Conservation (phyloP, 2,888 invertebrate genomes). For the Synanthedon vespiformis region DNA sequence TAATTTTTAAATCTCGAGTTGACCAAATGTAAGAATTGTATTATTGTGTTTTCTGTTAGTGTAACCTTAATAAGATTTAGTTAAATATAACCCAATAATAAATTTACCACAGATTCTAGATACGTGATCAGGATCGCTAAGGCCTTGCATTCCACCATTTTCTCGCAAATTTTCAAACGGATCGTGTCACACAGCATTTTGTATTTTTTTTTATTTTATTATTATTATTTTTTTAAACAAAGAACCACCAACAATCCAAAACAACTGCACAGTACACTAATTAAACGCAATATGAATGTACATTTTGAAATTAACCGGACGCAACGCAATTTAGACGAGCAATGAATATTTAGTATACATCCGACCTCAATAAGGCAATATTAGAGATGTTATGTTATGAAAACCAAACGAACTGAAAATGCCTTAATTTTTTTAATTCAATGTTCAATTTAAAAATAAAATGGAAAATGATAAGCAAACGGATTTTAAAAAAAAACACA, state of each 20-base stretch:
- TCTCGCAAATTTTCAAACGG: slow-evolving; percentile 53
- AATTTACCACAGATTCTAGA: slow-evolving; percentile 48
- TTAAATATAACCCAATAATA: neutral
- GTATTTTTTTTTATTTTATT: neutral
- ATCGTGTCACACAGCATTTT: slow-evolving; percentile 54
- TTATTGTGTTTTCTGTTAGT: too few relatives aligned
- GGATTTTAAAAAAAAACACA: too few relatives aligned
- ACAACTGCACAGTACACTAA: slow-evolving; percentile 25
- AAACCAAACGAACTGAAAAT: neutral
- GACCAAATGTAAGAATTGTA: too few relatives aligned
- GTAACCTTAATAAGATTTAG: too few relatives aligned
- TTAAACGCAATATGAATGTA: slow-evolving; percentile 24
- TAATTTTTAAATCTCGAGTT: too few relatives aligned
- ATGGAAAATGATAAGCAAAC: too few relatives aligned
- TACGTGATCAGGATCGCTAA: slow-evolving; percentile 52
- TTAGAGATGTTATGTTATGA: neutral
- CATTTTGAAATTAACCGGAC: slow-evolving; percentile 51
- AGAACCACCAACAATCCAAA: slow-evolving; percentile 15
- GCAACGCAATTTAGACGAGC: slow-evolving; percentile 32
- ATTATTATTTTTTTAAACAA: neutral
- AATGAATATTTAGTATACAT: slow-evolving; percentile 2
- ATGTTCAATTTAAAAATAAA: too few relatives aligned
- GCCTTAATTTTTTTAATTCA: neutral
- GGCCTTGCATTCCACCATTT: slow-evolving; percentile 52
- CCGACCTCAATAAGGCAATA: neutral